Conservation (phyloP, 2,797 vertebrate genomes). For the Chrosomus eos region DNA sequence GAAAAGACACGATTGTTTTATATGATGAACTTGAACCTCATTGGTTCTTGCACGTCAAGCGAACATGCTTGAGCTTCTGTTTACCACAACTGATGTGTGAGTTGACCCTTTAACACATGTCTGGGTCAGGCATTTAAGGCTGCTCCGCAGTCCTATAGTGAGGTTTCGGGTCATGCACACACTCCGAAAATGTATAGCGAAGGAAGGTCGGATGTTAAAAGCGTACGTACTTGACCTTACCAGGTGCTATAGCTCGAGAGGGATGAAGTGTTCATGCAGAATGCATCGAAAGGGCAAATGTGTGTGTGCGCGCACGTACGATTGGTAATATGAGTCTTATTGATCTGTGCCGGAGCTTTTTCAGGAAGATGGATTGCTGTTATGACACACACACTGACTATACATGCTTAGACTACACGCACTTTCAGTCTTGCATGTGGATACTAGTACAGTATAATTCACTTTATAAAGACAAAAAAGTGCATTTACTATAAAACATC, state of each 20-base stretch:
- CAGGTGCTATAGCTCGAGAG: not conserved
- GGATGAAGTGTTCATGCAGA: conserved; percentile 3
- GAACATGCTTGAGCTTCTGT: too few relatives aligned
- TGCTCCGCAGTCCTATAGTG: not conserved
- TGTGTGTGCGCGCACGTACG: conserved; percentile 21
- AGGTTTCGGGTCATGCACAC: conserved; percentile 10
- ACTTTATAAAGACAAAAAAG: not conserved
- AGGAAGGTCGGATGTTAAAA: conserved; percentile 50
- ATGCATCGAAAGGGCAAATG: conserved; percentile 2
- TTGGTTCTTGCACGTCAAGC: too few relatives aligned
- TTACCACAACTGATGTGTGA: too few relatives aligned
- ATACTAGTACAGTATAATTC: not conserved
- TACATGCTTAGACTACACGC: not conserved
- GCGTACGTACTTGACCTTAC: conserved; percentile 33
- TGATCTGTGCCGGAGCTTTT: conserved; percentile 47
- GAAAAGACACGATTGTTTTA: not conserved
- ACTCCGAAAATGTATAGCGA: conserved; percentile 15
- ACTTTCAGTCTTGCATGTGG: not conserved
- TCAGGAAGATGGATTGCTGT: conserved; percentile 42
- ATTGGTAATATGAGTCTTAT: conserved; percentile 52
- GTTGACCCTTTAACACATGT: not conserved
- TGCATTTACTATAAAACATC: not conserved
- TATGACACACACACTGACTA: conserved; percentile 10
- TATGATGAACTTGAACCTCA: too few relatives aligned
- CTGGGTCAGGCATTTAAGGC: not conserved